A percentile compares a stretch with the other conserved stretches of the same genome.
phyloP scores from a whole-genome alignment of 2,888 invertebrate species.

The Anthrax anthrax region DNA sequence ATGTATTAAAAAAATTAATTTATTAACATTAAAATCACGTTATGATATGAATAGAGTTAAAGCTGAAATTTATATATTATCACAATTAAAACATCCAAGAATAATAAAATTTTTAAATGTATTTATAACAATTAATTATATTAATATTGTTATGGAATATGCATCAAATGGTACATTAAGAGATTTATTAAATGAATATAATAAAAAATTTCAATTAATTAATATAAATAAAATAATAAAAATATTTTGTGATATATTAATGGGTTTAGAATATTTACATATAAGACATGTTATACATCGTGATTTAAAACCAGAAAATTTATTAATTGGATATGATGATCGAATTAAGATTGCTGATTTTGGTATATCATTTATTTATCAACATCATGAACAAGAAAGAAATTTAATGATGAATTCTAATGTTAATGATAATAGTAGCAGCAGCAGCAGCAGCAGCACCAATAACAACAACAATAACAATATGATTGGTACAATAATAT shows the following conservation, averaged over 20 bases:
- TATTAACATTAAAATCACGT: neutral
- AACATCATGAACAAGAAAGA: slow-evolving; percentile 10
- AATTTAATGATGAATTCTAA: neutral
- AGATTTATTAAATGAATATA: slow-evolving; percentile 16
- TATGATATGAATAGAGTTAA: neutral
- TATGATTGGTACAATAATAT: slow-evolving; percentile 54
- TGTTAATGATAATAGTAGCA: neutral
- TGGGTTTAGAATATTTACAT: slow-evolving; percentile 31
- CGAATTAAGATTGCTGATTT: slow-evolving; percentile 59
- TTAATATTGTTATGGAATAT: slow-evolving; percentile 32
- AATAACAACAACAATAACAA: slow-evolving; percentile 3
- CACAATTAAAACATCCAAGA: slow-evolving; percentile 28
- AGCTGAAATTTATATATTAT: slow-evolving; percentile 24
- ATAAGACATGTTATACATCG: slow-evolving; percentile 38
- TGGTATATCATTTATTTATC: slow-evolving; percentile 37
- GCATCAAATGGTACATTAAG: slow-evolving; percentile 26
- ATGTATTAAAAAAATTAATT: neutral
- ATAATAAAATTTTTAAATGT: slow-evolving; percentile 26
- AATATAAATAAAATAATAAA: slow-evolving; percentile 21
- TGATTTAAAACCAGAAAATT: slow-evolving; percentile 62
- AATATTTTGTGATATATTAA: slow-evolving; percentile 33
- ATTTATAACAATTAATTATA: slow-evolving; percentile 20
- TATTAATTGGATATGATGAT: slow-evolving; percentile 48
- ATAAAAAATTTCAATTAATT: slow-evolving; percentile 12
- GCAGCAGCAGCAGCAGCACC: neutral